Evolutionary conservation across 2,888 invertebrate genomes (phyloP).

Genomic region (Arenicola marina): DNA sequence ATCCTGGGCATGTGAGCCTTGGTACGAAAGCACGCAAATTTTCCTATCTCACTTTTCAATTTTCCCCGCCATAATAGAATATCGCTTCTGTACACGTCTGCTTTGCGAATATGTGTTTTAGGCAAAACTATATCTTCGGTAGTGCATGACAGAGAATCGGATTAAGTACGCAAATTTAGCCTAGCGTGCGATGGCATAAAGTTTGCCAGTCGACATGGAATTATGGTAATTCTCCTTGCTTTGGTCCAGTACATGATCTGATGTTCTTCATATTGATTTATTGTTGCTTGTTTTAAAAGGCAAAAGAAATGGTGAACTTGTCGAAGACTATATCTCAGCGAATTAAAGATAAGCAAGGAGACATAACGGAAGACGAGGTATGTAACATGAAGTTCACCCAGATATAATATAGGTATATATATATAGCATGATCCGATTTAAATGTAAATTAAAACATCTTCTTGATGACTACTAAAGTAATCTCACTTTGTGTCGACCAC

Average conservation of each 20-base stretch:
- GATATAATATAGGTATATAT: not conserved
- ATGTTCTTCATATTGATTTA: not conserved
- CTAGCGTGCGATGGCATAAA: no score
- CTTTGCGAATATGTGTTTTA: no score
- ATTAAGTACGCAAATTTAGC: no score
- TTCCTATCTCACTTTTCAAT: no score
- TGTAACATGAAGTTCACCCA: not conserved
- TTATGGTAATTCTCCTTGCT: not conserved
- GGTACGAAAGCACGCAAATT: no score
- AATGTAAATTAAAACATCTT: not conserved
- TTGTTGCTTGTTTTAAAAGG: conserved; percentile 59
- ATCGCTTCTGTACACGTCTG: no score
- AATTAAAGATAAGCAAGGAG: conserved; percentile 91
- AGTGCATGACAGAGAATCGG: no score
- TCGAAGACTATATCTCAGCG: conserved; percentile 90
- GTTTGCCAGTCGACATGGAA: not conserved
- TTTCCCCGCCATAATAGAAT: no score
- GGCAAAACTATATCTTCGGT: no score
- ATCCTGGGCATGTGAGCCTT: no score
- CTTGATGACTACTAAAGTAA: not conserved
- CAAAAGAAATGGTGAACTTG: conserved; percentile 94
- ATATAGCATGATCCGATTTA: not conserved
- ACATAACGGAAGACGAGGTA: conserved; percentile 89
- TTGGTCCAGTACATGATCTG: not conserved
- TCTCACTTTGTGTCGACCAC: no score